These are phyloP conservation scores for Aethes cnicana DNA, from an alignment of 2,888 invertebrate genomes.

Conservation along the genomic window DNA sequence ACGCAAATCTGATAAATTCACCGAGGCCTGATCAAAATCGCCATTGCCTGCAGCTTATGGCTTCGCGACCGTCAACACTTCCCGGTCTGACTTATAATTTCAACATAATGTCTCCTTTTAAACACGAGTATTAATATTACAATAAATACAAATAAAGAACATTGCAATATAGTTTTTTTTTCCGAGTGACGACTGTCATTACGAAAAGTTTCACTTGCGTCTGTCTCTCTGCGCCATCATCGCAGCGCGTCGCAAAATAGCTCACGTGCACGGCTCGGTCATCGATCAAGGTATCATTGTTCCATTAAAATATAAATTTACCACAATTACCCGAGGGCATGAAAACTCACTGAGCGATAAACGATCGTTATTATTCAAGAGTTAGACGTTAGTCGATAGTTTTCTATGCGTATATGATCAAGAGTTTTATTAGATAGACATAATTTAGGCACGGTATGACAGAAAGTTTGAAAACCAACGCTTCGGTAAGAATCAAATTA, in stretches of 20 bases:
- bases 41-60: constrained; percentile 45
- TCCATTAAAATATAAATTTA: constrained; percentile 52
- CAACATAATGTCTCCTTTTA: too few species aligned
- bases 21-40: constrained; percentile 60
- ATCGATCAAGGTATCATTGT: constrained; percentile 52
- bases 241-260: constrained; percentile 39
- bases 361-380: constrained; percentile 44
- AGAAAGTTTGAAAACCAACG: too few species aligned
- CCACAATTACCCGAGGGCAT: constrained; percentile 44
- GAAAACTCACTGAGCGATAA: constrained; percentile 41
- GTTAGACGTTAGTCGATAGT: constrained; percentile 37
- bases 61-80: constrained; percentile 52
- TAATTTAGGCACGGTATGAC: too few species aligned
- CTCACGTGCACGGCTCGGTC: constrained; percentile 45
- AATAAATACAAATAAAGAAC: too few species aligned
- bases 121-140: too few species aligned
- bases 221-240: constrained; percentile 19
- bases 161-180: too few species aligned
- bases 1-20: constrained; percentile 40
- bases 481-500: too few species aligned
- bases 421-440: too few species aligned
- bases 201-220: constrained; percentile 15
- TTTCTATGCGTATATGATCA: constrained; percentile 9
- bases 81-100: too few species aligned
- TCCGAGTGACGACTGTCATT: too few species aligned